These are phyloP conservation scores for Myzus persicae DNA, from an alignment of 1,140 invertebrate genomes.

Conservation along the genomic window DNA sequence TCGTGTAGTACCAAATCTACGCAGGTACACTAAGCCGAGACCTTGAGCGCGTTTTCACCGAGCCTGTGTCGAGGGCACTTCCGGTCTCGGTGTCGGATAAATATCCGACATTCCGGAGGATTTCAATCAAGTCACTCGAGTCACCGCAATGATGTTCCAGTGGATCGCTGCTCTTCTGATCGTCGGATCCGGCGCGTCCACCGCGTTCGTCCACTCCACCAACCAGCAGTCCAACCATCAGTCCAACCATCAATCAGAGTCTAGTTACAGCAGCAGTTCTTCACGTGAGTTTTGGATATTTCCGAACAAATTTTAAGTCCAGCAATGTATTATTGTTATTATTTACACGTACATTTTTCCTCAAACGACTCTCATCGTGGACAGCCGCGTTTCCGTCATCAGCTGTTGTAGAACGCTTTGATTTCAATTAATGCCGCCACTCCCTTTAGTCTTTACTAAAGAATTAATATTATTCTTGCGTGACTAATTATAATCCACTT, in stretches of 20 bases:
- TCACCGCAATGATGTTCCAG: neutral
- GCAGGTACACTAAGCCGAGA: neutral
- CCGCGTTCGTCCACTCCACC: neutral
- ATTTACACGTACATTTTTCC: neutral
- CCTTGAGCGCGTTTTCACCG: constrained; percentile 52
- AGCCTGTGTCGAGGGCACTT: constrained; percentile 21
- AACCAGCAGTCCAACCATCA: constrained; percentile 19
- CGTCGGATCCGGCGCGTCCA: neutral
- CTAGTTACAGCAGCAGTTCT: constrained; percentile 23
- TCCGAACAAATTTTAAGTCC: neutral
- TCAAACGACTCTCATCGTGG: neutral
- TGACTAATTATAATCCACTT: neutral
- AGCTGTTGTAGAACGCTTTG: neutral
- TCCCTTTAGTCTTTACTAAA: neutral
- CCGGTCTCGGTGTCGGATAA: neutral
- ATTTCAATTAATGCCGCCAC: neutral
- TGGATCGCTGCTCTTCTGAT: neutral
- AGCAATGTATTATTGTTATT: neutral
- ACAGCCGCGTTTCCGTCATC: neutral
- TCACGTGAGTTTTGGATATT: constrained; percentile 39
- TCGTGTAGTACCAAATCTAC: neutral
- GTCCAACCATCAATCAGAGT: neutral
- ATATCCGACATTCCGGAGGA: neutral
- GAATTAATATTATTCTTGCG: neutral
- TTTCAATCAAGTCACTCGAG: neutral